Evolutionary conservation across 2,113 vertebrate species (phyloP).

Genomic region (Periophthalmodon schlosseri): DNA sequence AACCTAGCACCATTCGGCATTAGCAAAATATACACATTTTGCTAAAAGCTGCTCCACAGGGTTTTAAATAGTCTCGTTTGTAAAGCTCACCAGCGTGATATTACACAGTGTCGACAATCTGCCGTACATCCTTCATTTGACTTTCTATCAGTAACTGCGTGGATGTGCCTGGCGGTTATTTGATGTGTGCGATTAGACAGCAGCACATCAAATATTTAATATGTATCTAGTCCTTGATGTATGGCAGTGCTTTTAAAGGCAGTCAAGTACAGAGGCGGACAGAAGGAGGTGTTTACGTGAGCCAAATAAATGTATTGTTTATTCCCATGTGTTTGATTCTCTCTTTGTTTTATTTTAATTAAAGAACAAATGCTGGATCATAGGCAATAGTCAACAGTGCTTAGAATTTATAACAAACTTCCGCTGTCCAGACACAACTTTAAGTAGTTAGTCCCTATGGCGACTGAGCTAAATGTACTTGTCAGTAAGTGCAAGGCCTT

Average conservation of each 20-base stretch:
- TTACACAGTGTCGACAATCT: constrained; percentile 39
- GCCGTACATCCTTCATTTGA: constrained; percentile 44
- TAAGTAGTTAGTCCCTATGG: not conserved
- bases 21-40: constrained; percentile 20
- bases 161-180: not conserved
- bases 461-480: not conserved
- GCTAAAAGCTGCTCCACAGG: constrained; percentile 12
- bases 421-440: not conserved
- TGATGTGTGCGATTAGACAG: constrained; percentile 13
- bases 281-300: not conserved
- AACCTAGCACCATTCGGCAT: constrained; percentile 9
- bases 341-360: constrained; percentile 9
- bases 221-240: not conserved
- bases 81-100: constrained; percentile 28
- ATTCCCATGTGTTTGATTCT: constrained; percentile 1
- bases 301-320: not conserved
- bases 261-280: not conserved
- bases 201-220: constrained; percentile 5
- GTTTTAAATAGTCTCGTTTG: constrained; percentile 43
- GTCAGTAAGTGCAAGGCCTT: not conserved
- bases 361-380: constrained; percentile 1
- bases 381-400: not conserved
- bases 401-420: not conserved
- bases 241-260: constrained; percentile 2
- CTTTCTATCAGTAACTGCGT: constrained; percentile 30